Percentiles rank a stretch among this genome's conserved stretches.
These are phyloP conservation scores for Ceratoteleas bidentatus DNA, from an alignment of 1,140 invertebrate species.

Conservation along the genomic window DNA sequence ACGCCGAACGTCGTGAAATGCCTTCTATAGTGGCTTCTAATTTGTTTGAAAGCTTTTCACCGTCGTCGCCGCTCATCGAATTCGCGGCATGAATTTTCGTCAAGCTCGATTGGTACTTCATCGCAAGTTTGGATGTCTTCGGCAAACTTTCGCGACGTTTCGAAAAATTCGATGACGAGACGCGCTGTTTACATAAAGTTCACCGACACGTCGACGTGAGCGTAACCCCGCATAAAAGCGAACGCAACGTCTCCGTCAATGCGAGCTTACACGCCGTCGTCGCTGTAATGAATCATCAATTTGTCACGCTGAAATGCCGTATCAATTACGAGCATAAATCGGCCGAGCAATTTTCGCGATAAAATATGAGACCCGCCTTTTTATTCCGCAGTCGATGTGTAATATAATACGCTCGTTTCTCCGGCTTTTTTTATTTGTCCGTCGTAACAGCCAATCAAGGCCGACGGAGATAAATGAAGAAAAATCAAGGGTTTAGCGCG, in stretches of 20 bases:
- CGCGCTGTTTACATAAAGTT: slow-evolving; percentile 10
- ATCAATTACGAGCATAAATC: background rate
- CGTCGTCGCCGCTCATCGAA: slow-evolving; percentile 10
- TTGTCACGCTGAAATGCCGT: background rate
- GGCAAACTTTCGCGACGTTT: slow-evolving; percentile 8
- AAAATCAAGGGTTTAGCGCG: too few species aligned
- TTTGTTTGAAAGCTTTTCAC: slow-evolving; percentile 36
- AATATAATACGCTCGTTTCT: too few species aligned
- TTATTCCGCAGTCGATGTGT: too few species aligned
- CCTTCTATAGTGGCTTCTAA: slow-evolving; percentile 7
- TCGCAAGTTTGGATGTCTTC: slow-evolving; percentile 32
- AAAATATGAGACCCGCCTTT: too few species aligned
- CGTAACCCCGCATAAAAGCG: background rate
- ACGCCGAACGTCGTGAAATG: slow-evolving; percentile 8
- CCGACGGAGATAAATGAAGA: slow-evolving; percentile 15
- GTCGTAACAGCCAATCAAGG: slow-evolving; percentile 8
- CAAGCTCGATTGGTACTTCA: slow-evolving; percentile 33
- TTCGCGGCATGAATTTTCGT: slow-evolving; percentile 23
- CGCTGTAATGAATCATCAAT: background rate
- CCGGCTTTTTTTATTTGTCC: background rate
- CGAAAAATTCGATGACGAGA: slow-evolving; percentile 24
- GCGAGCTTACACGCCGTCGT: background rate
- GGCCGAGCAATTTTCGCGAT: too few species aligned
- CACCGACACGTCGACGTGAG: background rate
- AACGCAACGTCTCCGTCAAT: background rate